Conservation (phyloP, 1,140 invertebrate genomes). For the Atopsyche davidsoni region DNA sequence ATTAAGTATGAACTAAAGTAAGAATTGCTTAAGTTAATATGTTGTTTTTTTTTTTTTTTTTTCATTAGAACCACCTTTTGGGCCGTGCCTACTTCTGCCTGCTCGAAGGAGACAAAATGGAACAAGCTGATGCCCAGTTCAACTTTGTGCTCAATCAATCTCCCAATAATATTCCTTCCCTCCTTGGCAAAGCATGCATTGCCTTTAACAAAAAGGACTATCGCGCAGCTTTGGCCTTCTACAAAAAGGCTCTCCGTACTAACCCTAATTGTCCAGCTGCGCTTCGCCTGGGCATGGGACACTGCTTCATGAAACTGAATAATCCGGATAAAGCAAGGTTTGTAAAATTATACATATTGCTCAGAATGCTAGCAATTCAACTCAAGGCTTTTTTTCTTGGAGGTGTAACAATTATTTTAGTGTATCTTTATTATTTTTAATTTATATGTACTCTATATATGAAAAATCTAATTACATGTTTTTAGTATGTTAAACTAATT, state of each 20-base stretch:
- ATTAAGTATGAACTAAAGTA: background rate
- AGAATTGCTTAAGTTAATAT: background rate
- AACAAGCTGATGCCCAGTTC: constrained; percentile 99
- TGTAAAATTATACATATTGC: no score
- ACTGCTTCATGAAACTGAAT: constrained; percentile 95
- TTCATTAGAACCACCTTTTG: constrained; percentile 83
- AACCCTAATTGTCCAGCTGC: constrained; percentile 96
- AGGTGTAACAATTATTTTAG: no score
- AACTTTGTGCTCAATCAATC: constrained; percentile 98
- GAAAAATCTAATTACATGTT: no score
- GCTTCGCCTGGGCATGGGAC: constrained; percentile 95
- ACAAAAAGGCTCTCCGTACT: constrained; percentile 93
- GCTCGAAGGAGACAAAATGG: constrained; percentile 98
- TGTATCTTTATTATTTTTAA: no score
- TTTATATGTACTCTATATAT: no score
- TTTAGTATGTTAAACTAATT: no score
- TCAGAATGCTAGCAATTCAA: no score
- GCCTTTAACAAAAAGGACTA: constrained; percentile 91
- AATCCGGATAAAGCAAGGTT: constrained; percentile 92
- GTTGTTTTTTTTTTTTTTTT: background rate
- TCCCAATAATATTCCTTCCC: constrained; percentile 91
- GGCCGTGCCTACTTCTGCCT: constrained; percentile 97
- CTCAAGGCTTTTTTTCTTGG: no score
- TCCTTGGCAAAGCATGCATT: constrained; percentile 98
- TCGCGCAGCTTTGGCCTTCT: constrained; percentile 91